Percentiles rank a stretch among this genome's conserved stretches.
Conservation (phyloP, 1,140 invertebrate genomes). For the Acromyrmex heyeri region DNA sequence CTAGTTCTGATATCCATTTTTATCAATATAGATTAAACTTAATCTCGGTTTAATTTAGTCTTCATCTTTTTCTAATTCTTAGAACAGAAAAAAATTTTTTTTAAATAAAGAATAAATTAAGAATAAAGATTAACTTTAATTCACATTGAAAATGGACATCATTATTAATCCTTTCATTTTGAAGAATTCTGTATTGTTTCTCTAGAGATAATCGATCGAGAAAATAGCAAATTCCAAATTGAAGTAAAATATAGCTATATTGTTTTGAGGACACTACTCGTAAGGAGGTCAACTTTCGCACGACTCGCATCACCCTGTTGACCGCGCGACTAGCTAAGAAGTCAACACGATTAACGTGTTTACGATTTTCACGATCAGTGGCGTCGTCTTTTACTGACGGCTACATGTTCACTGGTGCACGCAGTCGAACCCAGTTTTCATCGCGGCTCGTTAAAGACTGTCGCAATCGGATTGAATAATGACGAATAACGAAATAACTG, state of each 20-base stretch:
- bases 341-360: conserved; percentile 12
- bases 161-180: neutral
- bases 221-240: neutral
- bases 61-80: too few species aligned
- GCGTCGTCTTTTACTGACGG: conserved; percentile 61
- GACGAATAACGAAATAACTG: neutral
- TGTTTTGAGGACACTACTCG: conserved; percentile 6
- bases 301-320: conserved; percentile 7
- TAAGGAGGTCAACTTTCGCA: conserved; percentile 64
- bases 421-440: conserved; percentile 53
- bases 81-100: too few species aligned
- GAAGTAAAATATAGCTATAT: neutral
- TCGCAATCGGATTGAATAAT: conserved; percentile 42
- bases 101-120: too few species aligned
- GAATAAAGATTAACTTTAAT: too few species aligned
- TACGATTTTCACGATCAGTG: conserved; percentile 62
- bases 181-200: neutral
- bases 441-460: conserved; percentile 43
- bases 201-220: neutral
- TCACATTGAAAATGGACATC: too few species aligned
- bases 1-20: too few species aligned
- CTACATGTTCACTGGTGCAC: conserved; percentile 56
- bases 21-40: too few species aligned
- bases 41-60: too few species aligned
- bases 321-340: conserved; percentile 14